Evolutionary conservation across 2,888 invertebrate species (phyloP), one percentile per base, ranked within the genome.

Genomic region (Caenorhabditis auriculariae): DNA sequence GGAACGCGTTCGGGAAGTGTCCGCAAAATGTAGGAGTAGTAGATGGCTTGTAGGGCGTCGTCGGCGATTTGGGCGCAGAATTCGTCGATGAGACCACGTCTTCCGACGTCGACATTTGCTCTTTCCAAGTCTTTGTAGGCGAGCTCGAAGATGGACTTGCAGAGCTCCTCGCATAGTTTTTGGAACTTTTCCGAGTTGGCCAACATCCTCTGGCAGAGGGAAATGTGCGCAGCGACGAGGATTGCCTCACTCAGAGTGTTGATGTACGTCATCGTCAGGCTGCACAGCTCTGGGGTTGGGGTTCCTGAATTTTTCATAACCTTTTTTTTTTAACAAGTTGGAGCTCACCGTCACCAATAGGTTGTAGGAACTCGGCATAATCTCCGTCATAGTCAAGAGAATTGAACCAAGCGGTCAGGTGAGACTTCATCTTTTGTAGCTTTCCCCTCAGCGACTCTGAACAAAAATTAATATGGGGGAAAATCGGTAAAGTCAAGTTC

Each of bases 381-480:
- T 68, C 65, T 7, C 62, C 62, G 47, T 68, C 68, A 39, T 68
- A 68, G 45, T 68, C 68, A 27, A 68, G 57, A n/a, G 68, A 61
- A 29, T 65, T 65, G 45, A 68, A 65, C 68, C 68, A 68, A 19
- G 56, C 47, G 5, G 61, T 61, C 15, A 61, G 21, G 39, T 61
- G 61, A 2, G 57, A 54, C 38, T 57, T 61, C 61, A 61, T 61
- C 19, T 50, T 45, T 47, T 61, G 56, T 24, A 61, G n/a, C n/a
- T n/a, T n/a, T n/a, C n/a, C n/a, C n/a, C n/a, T n/a, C n/a, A n/a
- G n/a, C n/a, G n/a, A n/a, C n/a, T n/a, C n/a, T n/a, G n/a, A n/a
- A n/a, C n/a, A n/a, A n/a, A n/a, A n/a, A n/a, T n/a, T n/a, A n/a
- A n/a, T n/a, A n/a, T n/a, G n/a, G n/a, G n/a, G n/a, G n/a, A n/a